Base-by-base conservation (phyloP, 2,888 invertebrate genomes). In the Drosophila pseudotakahashii region DNA sequence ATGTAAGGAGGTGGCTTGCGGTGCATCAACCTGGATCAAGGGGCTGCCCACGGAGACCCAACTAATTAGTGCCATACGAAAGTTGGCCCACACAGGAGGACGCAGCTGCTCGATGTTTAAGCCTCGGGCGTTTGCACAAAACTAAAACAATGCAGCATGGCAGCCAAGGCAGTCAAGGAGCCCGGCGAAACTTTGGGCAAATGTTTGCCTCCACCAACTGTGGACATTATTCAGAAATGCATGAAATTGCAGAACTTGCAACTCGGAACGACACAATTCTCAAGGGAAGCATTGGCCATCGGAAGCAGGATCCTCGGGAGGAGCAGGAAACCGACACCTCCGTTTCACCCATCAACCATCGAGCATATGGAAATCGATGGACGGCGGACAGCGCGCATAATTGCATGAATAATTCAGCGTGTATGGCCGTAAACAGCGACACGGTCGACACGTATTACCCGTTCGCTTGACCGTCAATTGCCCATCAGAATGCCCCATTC, bases 201-300 rank as follows among this genome's bases (percentile, higher is more conserved):
- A 85, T 82, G 78, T 82, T 84, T 79, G 80, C 76, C 71, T 26
- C 69, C 67, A 5, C 72, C 71, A 45, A 57, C 73, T 76, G 78
- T 86, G 87, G 76, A 87, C 90, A 89, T 87, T 90, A 88, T 88
- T 90, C 87, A 85, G 75, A 83, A 88, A 89, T 89, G 83, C 84
- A 90, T 89, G 81, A 89, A 90, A 90, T 87, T 88, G 79, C 75
- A 16, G 76, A 89, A 89, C 79, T 88, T 80, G 62, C 41, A 61
- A 55, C 39, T 14, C 23, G 26, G 41, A 37, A 64, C 70, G 51
- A 23, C 37, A 62, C 50, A 11, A 34, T 53, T 32, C 67, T 23
- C n/a, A 30, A 30, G 11, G 34, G 36, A 41, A n/a, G 16, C 42
- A 10, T 32, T 7, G 44, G 19, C 19, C 19, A 19, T 19, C 19